These are phyloP conservation scores for Ceratina australensis DNA, from an alignment of 1,140 invertebrate genomes.

Conservation along the genomic window DNA sequence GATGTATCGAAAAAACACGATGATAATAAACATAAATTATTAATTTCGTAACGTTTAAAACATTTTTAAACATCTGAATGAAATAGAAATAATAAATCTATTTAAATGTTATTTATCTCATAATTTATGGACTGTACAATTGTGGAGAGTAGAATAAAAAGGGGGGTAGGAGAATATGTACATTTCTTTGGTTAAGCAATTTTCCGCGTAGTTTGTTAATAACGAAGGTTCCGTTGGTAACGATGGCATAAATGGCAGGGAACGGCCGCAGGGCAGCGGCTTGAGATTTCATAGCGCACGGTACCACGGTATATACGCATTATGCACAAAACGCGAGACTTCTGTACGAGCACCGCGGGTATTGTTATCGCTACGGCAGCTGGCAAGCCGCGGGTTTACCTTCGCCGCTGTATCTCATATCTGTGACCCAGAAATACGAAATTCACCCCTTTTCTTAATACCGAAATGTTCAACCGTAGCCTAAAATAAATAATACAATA, in stretches of 20 bases:
- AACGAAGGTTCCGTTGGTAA: conserved; percentile 7
- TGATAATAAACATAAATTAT: no score
- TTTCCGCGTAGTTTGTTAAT: conserved; percentile 10
- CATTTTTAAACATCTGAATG: no score
- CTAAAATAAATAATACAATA: no score
- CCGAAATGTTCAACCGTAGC: neutral
- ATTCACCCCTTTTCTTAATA: neutral
- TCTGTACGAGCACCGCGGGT: conserved; percentile 72
- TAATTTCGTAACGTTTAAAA: no score
- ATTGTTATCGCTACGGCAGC: conserved; percentile 73
- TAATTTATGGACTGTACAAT: neutral
- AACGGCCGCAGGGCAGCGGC: conserved; percentile 58
- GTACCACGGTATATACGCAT: neutral
- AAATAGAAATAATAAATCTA: no score
- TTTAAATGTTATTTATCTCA: no score
- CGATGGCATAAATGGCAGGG: conserved; percentile 54
- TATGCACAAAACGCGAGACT: conserved; percentile 63
- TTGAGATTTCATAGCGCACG: conserved; percentile 67
- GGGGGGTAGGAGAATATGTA: neutral
- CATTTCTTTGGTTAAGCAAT: neutral
- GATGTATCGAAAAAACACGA: no score
- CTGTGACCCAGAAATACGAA: conserved; percentile 38
- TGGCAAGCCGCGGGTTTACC: conserved; percentile 67
- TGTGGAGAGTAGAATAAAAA: neutral
- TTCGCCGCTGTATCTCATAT: conserved; percentile 36